Conservation (phyloP, 2,797 vertebrate genomes). For the Phataginus tetradactyla region DNA sequence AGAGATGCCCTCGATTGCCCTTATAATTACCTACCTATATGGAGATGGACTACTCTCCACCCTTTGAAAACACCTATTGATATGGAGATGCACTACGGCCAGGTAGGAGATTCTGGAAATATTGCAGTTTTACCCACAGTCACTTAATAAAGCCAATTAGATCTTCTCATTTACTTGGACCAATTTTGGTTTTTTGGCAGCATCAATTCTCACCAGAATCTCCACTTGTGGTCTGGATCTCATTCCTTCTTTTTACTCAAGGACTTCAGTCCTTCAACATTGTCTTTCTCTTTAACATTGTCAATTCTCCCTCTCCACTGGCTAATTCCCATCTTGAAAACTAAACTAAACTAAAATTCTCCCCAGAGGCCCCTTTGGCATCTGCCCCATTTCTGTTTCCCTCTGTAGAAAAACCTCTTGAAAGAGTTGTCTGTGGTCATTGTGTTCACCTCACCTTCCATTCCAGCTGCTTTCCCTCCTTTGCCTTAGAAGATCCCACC, state of each 20-base stretch:
- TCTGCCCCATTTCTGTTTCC: neutral
- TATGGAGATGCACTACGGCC: too few species aligned
- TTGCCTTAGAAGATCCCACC: neutral
- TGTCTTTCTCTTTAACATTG: neutral
- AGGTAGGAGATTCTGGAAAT: too few species aligned
- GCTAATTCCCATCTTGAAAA: neutral
- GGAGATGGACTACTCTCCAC: too few species aligned
- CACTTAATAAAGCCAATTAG: too few species aligned
- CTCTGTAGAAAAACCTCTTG: neutral
- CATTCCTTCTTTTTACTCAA: neutral
- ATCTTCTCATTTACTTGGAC: too few species aligned
- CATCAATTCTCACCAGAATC: neutral
- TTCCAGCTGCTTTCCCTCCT: neutral
- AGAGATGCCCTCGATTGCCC: too few species aligned
- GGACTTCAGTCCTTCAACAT: neutral
- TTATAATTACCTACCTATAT: too few species aligned
- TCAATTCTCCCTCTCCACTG: neutral
- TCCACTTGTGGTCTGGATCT: neutral
- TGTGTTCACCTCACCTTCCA: neutral
- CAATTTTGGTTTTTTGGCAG: too few species aligned
- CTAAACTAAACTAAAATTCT: neutral
- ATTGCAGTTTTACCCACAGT: too few species aligned
- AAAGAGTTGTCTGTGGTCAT: neutral
- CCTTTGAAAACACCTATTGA: too few species aligned
- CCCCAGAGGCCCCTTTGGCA: neutral